Base-by-base conservation (phyloP, 2,113 vertebrate genomes). In the Acrocephalus arundinaceus region DNA sequence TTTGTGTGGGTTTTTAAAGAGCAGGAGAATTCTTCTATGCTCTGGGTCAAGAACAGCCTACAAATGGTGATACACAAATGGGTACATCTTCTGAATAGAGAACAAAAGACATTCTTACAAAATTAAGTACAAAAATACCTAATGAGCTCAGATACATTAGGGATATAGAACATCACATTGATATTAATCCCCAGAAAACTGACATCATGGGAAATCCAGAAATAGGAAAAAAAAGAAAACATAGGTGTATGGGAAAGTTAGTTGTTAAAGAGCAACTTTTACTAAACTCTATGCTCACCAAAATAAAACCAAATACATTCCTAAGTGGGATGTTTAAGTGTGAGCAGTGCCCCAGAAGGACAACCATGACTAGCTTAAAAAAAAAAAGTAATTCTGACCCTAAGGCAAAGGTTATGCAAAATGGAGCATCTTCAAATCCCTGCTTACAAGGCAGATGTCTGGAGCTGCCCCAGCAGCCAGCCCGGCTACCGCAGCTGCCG, bases 401-500 rank as follows among this genome's bases (percentile, higher is more conserved):
- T 35, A 74, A 90, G 39, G 63, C 79, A 86, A 77, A 90, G 82
- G 84, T 91, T 93, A 45, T 65, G 43, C 31, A 48, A 90, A 86
- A 33, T 5, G 2, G 43, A 84, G 33, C 75, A 77, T 77, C 55
- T 83, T 90, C 51, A 77, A 13, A 46, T 92, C 72, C 85, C 68
- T 90, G 48, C 37, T 83, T 57, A 49, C 68, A 48, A 86, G 57
- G 57, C 94, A 90, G 82, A 77, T 85, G 61, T 82, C 66, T 87
- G 66, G 70, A 86, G 41, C 18, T 71, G 72, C 76, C 65, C 48
- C 80, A 55, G 59, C 51, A 55, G 48, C 51, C 76, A 66, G 61
- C n/a, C 63, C 0, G 1, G 77, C 90, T 93, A 86, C 83, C 1
- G 0, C 49, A 78, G 87, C 25, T 49, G 18, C 45, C 0, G 0